Percentiles rank a stretch among this genome's conserved stretches.
Conservation (phyloP, 2,113 vertebrate genomes). For the Mastomys natalensis region DNA sequence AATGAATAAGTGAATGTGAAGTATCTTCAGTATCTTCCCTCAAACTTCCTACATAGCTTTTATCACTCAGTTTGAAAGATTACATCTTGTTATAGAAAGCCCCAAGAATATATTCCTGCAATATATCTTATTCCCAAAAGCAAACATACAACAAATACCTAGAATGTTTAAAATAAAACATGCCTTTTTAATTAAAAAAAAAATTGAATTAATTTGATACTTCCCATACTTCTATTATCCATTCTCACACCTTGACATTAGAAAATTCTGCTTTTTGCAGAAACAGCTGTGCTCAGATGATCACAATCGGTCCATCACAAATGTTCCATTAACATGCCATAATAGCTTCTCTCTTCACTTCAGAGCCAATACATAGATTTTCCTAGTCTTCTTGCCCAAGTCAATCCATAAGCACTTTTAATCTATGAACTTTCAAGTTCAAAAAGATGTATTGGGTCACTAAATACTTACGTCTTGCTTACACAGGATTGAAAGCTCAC, state of each 20-base stretch:
- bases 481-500: constrained; percentile 35
- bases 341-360: background rate
- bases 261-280: background rate
- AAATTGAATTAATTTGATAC: background rate
- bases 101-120: background rate
- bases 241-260: background rate
- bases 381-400: constrained; percentile 43
- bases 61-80: background rate
- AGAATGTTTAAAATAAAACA: constrained; percentile 8
- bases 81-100: constrained; percentile 2
- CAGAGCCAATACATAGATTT: constrained; percentile 23
- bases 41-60: background rate
- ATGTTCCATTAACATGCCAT: background rate
- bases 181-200: background rate
- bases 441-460: constrained; percentile 60
- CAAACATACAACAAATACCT: background rate
- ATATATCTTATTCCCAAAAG: constrained; percentile 16
- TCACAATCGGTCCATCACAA: background rate
- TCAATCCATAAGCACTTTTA: constrained; percentile 38
- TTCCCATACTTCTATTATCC: background rate
- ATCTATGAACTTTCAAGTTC: constrained; percentile 55
- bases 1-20: background rate
- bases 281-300: background rate
- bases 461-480: constrained; percentile 59
- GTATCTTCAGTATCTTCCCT: background rate